Evolutionary conservation across 2,797 vertebrate genomes (phyloP).

Genomic region (Melanogrammus aeglefinus): DNA sequence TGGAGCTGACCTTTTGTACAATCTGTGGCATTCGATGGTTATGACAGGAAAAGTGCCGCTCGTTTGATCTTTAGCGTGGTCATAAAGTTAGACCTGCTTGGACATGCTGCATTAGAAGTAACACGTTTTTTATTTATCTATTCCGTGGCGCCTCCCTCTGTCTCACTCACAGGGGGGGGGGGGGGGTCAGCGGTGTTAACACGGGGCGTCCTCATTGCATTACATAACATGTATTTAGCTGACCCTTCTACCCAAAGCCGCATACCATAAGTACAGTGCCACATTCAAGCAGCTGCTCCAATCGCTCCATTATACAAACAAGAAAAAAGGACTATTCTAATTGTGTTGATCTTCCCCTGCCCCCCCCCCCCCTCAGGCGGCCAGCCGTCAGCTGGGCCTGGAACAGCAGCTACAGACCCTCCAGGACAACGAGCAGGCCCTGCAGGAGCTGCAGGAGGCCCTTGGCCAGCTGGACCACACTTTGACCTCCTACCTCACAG

Average conservation of each 20-base stretch:
- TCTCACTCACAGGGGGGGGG: background rate
- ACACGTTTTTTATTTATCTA: background rate
- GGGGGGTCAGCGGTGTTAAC: background rate
- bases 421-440: conserved; percentile 77
- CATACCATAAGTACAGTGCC: too few relatives aligned
- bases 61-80: background rate
- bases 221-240: too few relatives aligned
- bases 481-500: conserved; percentile 91
- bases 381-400: conserved; percentile 83
- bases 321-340: too few relatives aligned
- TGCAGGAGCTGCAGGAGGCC: conserved; percentile 86
- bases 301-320: too few relatives aligned
- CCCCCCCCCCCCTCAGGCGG: conserved; percentile 71
- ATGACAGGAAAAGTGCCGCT: background rate
- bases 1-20: background rate
- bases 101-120: background rate
- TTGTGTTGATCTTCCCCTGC: background rate
- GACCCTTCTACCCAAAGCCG: too few relatives aligned
- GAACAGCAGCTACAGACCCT: conserved; percentile 87
- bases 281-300: too few relatives aligned
- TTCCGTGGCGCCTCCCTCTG: background rate
- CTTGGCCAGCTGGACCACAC: conserved; percentile 88
- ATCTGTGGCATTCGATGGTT: background rate
- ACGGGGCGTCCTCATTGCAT: too few relatives aligned
- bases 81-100: background rate